These are phyloP conservation scores for Cotesia chilonis DNA, from an alignment of 1,140 invertebrate species.

Conservation along the genomic window DNA sequence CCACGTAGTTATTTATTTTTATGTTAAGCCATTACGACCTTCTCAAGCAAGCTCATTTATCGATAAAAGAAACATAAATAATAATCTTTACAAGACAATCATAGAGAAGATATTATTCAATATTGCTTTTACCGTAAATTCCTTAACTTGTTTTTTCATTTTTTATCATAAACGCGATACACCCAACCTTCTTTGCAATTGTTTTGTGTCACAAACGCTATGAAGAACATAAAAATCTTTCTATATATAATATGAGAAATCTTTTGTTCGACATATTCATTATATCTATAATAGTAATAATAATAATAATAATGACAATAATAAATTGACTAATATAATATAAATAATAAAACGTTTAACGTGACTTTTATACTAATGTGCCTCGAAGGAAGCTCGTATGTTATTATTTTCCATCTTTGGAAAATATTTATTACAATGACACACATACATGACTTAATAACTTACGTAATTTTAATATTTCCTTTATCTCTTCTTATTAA, in stretches of 20 bases:
- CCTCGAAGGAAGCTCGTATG: slow-evolving; percentile 29
- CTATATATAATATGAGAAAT: no score
- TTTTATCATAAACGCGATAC: no score
- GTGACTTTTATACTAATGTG: slow-evolving; percentile 10
- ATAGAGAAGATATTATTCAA: slow-evolving; percentile 18
- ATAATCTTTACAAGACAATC: slow-evolving; percentile 13
- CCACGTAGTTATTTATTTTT: no score
- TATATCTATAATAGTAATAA: neutral
- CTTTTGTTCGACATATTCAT: no score
- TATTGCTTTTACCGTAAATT: no score
- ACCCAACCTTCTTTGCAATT: no score
- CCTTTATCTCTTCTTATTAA: slow-evolving; percentile 7
- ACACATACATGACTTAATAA: slow-evolving; percentile 28
- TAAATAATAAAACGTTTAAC: neutral
- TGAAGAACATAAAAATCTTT: no score
- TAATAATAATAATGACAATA: neutral
- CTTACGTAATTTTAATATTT: neutral
- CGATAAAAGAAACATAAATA: no score
- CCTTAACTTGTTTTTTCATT: no score
- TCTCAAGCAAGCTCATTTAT: no score
- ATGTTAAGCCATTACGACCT: no score
- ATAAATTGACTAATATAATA: slow-evolving; percentile 1
- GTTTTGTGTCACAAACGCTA: no score
- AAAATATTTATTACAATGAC: slow-evolving; percentile 37
- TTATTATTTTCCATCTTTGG: slow-evolving; percentile 17